Evolutionary conservation across 53 echinoderm and acorn worm genomes (phyloP), one percentile per base, ranked within the genome.

Genomic region (Paracentrotus lividus): DNA sequence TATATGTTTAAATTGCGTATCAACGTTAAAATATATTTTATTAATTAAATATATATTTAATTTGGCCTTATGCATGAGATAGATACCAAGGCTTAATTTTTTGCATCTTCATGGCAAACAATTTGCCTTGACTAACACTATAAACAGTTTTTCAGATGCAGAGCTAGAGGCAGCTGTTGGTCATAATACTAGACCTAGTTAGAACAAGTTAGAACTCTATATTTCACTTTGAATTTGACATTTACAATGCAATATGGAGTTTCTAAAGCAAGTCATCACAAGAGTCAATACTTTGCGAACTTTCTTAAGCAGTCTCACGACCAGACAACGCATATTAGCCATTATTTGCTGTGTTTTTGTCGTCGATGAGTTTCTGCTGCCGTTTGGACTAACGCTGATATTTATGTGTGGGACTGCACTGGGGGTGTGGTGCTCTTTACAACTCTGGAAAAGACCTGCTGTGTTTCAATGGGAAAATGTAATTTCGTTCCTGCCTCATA

Each of bases 321-420:
- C 81, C 8, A 92, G 92, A 43, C 92, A 92, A 55, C 18, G 58
- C 10, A 92, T 92, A 57, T 1, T 92, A 1, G 18, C 42, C 3
- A 40, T 78, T 3, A 81, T 77, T 20, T 92, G 26, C 8, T 4
- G 26, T 77, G 58, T 92, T 40, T 34, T 92, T 92, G 12, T 92
- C 42, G 29, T 78, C 14, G 29, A 78, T 34, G 13, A 42, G 1
- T 24, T 9, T 13, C 18, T 81, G 20, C 10, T 78, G 77, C 56
- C 81, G 3, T 54, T 57, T 31, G 92, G 54, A 40, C 78, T 36
- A 36, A 92, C 92, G n/a, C 58, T 77, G 32, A 92, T 59, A 8
- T 45, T 92, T 42, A 78, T 59, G 42, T 36, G 92, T 92, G 92
- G 92, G 92, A 92, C 92, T 56, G 92, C 14, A 43, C 23, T 92